Percentiles rank a stretch among this genome's conserved stretches.
Evolutionary conservation across 2,113 vertebrate genomes (phyloP).

Genomic region (Rhipidura dahli): DNA sequence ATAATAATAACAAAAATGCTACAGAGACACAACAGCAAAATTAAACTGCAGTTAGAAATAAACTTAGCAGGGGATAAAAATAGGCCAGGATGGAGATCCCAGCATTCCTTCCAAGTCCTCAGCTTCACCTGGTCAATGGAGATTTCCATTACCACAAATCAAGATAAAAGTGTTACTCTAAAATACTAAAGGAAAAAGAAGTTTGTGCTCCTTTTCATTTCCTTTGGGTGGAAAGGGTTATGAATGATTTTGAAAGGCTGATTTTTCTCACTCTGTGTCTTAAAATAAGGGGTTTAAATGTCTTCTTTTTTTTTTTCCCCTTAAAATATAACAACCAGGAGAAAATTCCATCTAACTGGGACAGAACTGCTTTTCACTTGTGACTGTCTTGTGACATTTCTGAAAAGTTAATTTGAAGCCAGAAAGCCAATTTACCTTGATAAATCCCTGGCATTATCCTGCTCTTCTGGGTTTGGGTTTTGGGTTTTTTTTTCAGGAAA

Average conservation of each 20-base stretch:
- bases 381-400: not conserved
- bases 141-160: not conserved
- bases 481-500: not conserved
- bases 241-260: not conserved
- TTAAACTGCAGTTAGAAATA: not conserved
- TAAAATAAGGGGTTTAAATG: not conserved
- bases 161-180: not conserved
- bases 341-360: not conserved
- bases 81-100: not conserved
- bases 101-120: not conserved
- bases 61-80: not conserved
- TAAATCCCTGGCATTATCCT: not conserved
- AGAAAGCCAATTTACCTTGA: not conserved
- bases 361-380: not conserved
- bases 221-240: not conserved
- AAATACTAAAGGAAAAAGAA: not conserved
- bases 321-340: not conserved
- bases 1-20: not conserved
- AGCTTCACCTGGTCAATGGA: not conserved
- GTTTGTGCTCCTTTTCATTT: not conserved
- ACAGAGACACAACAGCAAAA: not conserved
- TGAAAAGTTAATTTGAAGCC: not conserved
- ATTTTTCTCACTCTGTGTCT: not conserved
- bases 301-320: fast-evolving
- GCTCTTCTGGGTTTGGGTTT: not conserved